Evolutionary conservation across 2,888 invertebrate genomes (phyloP), one percentile per base, ranked within the genome.

Genomic region (Rhaphigaster nebulosa): DNA sequence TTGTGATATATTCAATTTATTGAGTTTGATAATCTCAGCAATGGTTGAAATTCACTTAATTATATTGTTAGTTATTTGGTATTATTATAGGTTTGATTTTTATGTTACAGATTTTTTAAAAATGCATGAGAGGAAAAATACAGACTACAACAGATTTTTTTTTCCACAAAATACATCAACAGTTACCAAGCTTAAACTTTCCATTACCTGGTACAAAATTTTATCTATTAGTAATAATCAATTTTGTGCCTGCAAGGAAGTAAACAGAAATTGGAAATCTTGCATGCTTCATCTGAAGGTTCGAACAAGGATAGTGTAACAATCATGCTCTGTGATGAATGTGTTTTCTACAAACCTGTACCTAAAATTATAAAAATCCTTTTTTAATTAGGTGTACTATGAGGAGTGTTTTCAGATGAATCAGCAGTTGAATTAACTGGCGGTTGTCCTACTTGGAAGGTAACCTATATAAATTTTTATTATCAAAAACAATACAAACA

Each of bases 241-340:
- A 80, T 84, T 84, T 45, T 50, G 41, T 10, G 20, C 84, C 41
- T 41, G 80, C 23, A 23, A n/a, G n/a, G 84, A 45, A 84, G 45
- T 26, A 45, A 84, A 26, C 10, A 13, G 4, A 15, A n/a, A 45
- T 8, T 8, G 45, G n/a, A 45, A 45, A 50, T 84, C n/a, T 15
- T 50, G 15, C 84, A 84, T 84, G 84, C 84, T 84, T 84, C 45
- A 84, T 84, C 41, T 20, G 41, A 45, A 84, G 84, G 38, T 45
- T n/a, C 15, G 26, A n/a, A n/a, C 84, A 45, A n/a, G 84, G 45
- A 45, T 8, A 84, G 45, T 41, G 12, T 23, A 26, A 84, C 15
- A 76, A 45, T n/a, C 84, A 84, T 84, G 84, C 84, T 76, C 76
- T 45, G 45, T 50, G 45, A 12, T 80, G 38, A 41, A 80, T 41